Evolutionary conservation across 1,140 invertebrate species (phyloP), one percentile per base, ranked within the genome.

Genomic region (Berghia stephanieae): DNA sequence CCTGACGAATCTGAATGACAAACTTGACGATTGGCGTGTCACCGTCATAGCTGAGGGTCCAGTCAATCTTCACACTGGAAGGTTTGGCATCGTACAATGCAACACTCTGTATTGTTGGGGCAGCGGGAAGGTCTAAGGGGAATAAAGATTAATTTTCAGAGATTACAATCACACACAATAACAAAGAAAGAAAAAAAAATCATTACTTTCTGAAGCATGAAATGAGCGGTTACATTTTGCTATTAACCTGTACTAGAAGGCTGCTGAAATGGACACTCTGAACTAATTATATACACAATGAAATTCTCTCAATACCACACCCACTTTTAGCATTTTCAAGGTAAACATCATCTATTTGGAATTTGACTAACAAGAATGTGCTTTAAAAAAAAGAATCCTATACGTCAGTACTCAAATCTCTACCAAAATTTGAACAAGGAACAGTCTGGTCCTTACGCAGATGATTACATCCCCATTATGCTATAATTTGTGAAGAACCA

Each of bases 1-100:
- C 81, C 71, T 83, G 80, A 57, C 85, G 85, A 66, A 94, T 95
- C 88, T 99, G 96, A 36, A 99, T 92, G 79, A 98, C 96, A 88
- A 94, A 99, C 86, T 97, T 96, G 75, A 94, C 92, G 66, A 98
- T 95, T 1, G 96, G 95, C 87, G 96, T 97, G 87, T 99, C 98
- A 52, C 98, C 98, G 91, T 99, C 95, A 89, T 98, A 99, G 16
- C 95, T 95, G 0, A 96, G 94, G 10, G 94, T 94, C 98, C 98
- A 99, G 18, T 93, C 94, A 0, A 99, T 93, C 87, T 98, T 97
- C 44, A 99, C 95, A 18, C 89, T 88, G 79, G 87, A 81, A 6
- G 87, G 88, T 72, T 86, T 83, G 27, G 87, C 82, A 60, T 63
- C 82, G 81, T 83, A 81, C 27, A 95, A 91, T 63, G 90, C 87